Evolutionary conservation across 2,888 invertebrate genomes (phyloP).

Genomic region (Stenodema calcarata): DNA sequence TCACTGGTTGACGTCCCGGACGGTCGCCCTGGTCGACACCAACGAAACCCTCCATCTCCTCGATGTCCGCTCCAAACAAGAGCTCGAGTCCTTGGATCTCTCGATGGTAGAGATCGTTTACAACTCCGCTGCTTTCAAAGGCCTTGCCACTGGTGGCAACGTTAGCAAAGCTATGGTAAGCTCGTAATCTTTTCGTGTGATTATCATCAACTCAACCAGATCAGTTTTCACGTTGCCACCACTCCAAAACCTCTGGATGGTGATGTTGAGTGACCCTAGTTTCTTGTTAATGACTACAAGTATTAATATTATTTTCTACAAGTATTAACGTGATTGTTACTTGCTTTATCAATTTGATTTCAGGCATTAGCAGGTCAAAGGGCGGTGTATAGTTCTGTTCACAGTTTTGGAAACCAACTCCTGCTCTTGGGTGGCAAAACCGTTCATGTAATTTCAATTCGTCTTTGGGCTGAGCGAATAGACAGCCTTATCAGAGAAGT

Average conservation of each 20-base stretch:
- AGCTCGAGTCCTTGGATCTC: slow-evolving; percentile 82
- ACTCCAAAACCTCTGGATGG: no score
- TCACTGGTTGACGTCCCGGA: slow-evolving; percentile 82
- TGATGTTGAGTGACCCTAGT: no score
- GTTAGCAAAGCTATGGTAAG: slow-evolving; percentile 78
- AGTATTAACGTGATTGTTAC: no score
- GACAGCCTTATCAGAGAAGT: slow-evolving; percentile 66
- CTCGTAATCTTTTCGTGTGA: background rate
- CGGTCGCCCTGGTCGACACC: slow-evolving; percentile 83
- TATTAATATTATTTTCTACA: no score
- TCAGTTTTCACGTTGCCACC: no score
- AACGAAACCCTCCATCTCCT: slow-evolving; percentile 85
- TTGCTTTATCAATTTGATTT: background rate
- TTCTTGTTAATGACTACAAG: no score
- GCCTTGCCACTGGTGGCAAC: slow-evolving; percentile 93
- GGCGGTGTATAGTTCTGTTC: slow-evolving; percentile 77
- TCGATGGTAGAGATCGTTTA: slow-evolving; percentile 83
- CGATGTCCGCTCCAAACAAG: slow-evolving; percentile 87
- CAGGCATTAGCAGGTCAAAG: slow-evolving; percentile 75
- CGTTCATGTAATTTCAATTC: slow-evolving; percentile 67
- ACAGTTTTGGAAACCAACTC: slow-evolving; percentile 73
- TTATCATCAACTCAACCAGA: no score
- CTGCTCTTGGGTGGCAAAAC: slow-evolving; percentile 72
- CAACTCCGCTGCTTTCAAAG: slow-evolving; percentile 87
- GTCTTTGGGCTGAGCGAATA: slow-evolving; percentile 73